Evolutionary conservation across 2,113 vertebrate species (phyloP).

Genomic region (Dermatemys mawii): DNA sequence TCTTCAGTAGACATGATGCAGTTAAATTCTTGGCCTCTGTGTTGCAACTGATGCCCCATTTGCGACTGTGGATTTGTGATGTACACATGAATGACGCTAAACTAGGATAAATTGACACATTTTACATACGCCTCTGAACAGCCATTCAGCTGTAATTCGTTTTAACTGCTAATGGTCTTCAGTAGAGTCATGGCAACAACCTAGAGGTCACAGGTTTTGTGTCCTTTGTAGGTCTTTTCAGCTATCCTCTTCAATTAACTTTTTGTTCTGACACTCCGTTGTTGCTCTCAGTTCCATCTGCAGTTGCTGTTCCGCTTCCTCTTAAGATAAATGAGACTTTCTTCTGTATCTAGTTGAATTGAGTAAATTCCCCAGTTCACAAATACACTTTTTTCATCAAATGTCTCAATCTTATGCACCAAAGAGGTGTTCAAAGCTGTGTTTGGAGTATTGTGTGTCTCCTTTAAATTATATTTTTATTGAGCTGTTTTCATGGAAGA

Average conservation of each 20-base stretch:
- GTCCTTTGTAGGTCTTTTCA: not conserved
- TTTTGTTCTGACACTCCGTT: not conserved
- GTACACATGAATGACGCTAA: not conserved
- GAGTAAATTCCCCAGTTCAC: not conserved
- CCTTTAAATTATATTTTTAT: not conserved
- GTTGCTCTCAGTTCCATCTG: not conserved
- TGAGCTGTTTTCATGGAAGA: not conserved
- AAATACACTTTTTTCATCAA: not conserved
- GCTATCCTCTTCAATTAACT: not conserved
- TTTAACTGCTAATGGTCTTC: not conserved
- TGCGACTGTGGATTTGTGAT: not conserved
- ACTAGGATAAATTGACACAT: not conserved
- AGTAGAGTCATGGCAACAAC: not conserved
- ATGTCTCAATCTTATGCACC: not conserved
- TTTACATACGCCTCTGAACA: not conserved
- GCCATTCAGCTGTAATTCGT: not conserved
- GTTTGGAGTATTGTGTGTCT: not conserved
- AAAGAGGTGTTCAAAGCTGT: not conserved
- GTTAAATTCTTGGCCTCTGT: not conserved
- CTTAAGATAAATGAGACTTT: not conserved
- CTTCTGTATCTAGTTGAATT: not conserved
- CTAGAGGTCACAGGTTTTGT: not conserved
- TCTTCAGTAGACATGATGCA: not conserved
- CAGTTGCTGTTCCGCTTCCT: not conserved
- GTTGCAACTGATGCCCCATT: not conserved